These are phyloP conservation scores for Formica exsecta DNA, from an alignment of 1,140 invertebrate genomes.

Conservation along the genomic window DNA sequence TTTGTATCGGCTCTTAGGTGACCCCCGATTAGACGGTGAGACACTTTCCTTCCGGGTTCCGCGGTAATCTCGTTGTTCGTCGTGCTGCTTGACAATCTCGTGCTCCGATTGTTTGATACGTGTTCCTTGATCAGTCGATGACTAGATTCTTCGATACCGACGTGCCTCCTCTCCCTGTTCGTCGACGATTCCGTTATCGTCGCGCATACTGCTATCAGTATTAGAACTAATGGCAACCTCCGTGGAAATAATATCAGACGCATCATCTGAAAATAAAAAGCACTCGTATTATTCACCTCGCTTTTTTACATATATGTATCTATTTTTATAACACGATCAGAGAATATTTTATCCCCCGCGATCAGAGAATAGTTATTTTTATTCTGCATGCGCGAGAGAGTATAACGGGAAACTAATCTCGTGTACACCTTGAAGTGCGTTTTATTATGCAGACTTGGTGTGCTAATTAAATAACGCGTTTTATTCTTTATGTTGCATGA, in stretches of 20 bases:
- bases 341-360: neutral
- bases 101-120: neutral
- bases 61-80: slow-evolving; percentile 72
- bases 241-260: slow-evolving; percentile 49
- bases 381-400: neutral
- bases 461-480: slow-evolving; percentile 46
- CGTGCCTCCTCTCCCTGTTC: slow-evolving; percentile 63
- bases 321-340: neutral
- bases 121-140: slow-evolving; percentile 63
- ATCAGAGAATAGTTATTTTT: neutral
- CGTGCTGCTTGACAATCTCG: slow-evolving; percentile 55
- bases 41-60: slow-evolving; percentile 75
- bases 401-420: neutral
- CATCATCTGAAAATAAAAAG: slow-evolving; percentile 81
- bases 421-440: neutral
- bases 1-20: slow-evolving; percentile 84
- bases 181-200: slow-evolving; percentile 62
- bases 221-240: slow-evolving; percentile 63
- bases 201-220: slow-evolving; percentile 63
- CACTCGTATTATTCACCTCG: neutral
- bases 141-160: slow-evolving; percentile 75
- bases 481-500: slow-evolving; percentile 1
- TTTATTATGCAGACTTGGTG: neutral
- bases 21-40: slow-evolving; percentile 88
- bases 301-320: neutral